Conservation (phyloP, 2,797 vertebrate genomes). For the Meda fulgida region DNA sequence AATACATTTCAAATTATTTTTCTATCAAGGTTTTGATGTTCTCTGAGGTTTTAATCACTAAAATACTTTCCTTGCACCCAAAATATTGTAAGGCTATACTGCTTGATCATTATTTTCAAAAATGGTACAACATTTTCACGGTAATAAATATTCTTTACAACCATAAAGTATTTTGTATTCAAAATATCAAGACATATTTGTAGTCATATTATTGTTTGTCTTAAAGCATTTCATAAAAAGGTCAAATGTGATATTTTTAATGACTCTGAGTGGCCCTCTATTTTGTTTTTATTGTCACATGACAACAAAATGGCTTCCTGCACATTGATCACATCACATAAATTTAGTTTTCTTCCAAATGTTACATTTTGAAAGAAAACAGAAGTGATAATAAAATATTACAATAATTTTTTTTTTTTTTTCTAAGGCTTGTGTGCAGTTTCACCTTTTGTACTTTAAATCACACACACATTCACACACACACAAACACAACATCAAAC, state of each 20-base stretch:
- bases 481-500: not conserved
- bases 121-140: not conserved
- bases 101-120: not conserved
- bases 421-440: too few species aligned
- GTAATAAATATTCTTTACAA: not conserved
- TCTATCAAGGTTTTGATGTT: not conserved
- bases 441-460: not conserved
- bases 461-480: not conserved
- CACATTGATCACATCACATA: not conserved
- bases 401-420: not conserved
- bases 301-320: slow-evolving; percentile 21
- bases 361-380: not conserved
- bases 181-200: not conserved
- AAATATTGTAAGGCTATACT: not conserved
- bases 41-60: not conserved
- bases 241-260: not conserved
- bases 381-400: not conserved
- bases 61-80: not conserved
- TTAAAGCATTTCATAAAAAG: not conserved
- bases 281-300: slow-evolving; percentile 18
- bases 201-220: too few species aligned
- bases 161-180: not conserved
- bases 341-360: not conserved
- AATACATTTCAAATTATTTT: not conserved
- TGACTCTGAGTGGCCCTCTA: not conserved